Evolutionary conservation across 2,888 invertebrate genomes (phyloP), one percentile per base, ranked within the genome.

Genomic region (Polydrusus pterygomalis): DNA sequence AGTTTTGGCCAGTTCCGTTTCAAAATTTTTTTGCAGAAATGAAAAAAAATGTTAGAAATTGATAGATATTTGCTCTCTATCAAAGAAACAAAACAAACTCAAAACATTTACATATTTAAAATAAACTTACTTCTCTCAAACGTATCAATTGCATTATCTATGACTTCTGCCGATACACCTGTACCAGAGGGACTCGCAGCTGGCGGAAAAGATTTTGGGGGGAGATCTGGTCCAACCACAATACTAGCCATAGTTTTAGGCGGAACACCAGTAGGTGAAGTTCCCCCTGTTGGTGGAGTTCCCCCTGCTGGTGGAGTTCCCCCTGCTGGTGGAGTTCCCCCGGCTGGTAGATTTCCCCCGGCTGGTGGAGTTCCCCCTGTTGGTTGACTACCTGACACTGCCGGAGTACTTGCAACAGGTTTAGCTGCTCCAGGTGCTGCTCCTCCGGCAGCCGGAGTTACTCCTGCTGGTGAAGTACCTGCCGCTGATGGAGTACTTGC

Each of bases 231-330:
- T 30, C 43, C 74, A 8, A 54, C 77, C 6, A 77, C 63, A 20
- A 77, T 77, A 63, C 68, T 77, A 11, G 72, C 72, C n/a, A 58
- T n/a, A 49, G 74, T 20, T 34, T 70, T 58, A 13, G 77, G 73
- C 13, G 74, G 18, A 11, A 51, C 40, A 10, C 62, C 60, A 1
- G 20, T n/a, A 8, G 54, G 40, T 1, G 49, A 49, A 43, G 49
- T 7, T 0, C 10, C 0, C 25, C 65, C 65, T 2, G 15, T 18
- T 10, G 51, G 30, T 45, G 67, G 73, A 13, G 20, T 10, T n/a
- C 25, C 25, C 5, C 15, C 38, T 0, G 54, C 11, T 5, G 40
- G 40, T 40, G n/a, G n/a, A 1, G 67, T 0, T 38, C 6, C 51
- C 1, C 30, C 54, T 30, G 6, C n/a, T 0, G n/a, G 43, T 43